Evolutionary conservation across 2,888 invertebrate genomes (phyloP).

Genomic region (Epicampocera succincta): DNA sequence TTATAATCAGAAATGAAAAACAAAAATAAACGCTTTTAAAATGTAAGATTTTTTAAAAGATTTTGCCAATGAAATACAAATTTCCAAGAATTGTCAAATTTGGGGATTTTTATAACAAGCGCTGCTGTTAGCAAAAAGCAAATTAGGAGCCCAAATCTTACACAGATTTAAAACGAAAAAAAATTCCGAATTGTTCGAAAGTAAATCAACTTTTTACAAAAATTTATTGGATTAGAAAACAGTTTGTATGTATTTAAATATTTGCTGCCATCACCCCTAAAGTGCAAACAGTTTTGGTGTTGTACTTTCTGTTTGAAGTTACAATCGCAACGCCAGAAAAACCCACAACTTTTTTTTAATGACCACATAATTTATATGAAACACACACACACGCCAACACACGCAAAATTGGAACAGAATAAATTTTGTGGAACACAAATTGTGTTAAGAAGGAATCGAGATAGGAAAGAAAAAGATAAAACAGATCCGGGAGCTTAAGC

Average conservation of each 20-base stretch:
- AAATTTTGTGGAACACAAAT: background rate
- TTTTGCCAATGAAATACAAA: too few species aligned
- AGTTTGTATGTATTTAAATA: background rate
- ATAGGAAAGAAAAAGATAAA: slow-evolving; percentile 18
- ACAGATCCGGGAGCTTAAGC: slow-evolving; percentile 65
- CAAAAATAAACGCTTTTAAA: too few species aligned
- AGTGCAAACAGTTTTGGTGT: slow-evolving; percentile 13
- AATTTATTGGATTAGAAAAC: slow-evolving; percentile 9
- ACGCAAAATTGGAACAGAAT: slow-evolving; percentile 36
- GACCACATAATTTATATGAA: background rate
- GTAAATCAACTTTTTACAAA: slow-evolving; percentile 1
- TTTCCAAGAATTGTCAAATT: too few species aligned
- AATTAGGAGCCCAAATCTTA: too few species aligned
- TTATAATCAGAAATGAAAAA: too few species aligned
- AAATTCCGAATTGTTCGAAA: background rate
- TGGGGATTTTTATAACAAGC: too few species aligned
- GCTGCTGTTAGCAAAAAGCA: too few species aligned
- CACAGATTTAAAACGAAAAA: too few species aligned
- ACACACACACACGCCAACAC: slow-evolving; percentile 2
- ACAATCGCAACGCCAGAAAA: slow-evolving; percentile 1
- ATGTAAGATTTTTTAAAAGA: too few species aligned
- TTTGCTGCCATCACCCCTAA: background rate
- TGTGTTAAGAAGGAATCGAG: slow-evolving; percentile 16
- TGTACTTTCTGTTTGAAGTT: background rate
- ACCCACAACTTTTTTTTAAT: slow-evolving; percentile 14